Percentiles rank a stretch among this genome's conserved stretches.
Conservation (phyloP, 2,797 vertebrate species). For the Propithecus perrieri region DNA sequence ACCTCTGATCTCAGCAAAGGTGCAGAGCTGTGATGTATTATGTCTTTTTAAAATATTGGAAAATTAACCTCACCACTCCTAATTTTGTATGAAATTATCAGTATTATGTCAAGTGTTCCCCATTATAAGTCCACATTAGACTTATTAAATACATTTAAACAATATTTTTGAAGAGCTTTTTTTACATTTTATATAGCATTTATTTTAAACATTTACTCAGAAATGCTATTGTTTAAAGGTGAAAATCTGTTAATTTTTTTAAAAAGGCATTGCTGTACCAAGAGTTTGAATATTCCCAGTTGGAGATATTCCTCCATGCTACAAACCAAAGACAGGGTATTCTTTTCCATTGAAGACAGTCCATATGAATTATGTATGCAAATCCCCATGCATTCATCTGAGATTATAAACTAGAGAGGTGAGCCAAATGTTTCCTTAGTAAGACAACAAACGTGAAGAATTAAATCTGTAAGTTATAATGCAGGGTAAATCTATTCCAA, state of each 20-base stretch:
- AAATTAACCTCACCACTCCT: background rate
- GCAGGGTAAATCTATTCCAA: conserved; percentile 39
- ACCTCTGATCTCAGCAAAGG: conserved; percentile 10
- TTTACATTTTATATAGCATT: background rate
- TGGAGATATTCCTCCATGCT: background rate
- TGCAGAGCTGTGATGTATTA: background rate
- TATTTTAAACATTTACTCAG: conserved; percentile 1
- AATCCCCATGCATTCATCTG: conserved; percentile 43
- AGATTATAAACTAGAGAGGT: conserved; percentile 55
- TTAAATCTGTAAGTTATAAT: conserved; percentile 44
- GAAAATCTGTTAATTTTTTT: background rate
- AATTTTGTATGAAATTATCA: conserved; percentile 28
- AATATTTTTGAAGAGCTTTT: background rate
- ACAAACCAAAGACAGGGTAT: background rate
- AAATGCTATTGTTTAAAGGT: background rate
- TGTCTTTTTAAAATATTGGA: background rate
- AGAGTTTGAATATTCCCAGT: background rate
- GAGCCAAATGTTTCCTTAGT: conserved; percentile 42
- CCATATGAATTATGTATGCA: conserved; percentile 42
- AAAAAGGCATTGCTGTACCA: conserved; percentile 17
- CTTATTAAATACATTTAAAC: background rate
- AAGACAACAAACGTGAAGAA: conserved; percentile 66
- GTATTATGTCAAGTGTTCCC: background rate
- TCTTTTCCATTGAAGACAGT: background rate
- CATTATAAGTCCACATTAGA: background rate